Percentiles rank a stretch among this genome's conserved stretches.
Evolutionary conservation across 1,140 invertebrate genomes (phyloP).

Genomic region (Caerostris darwini): DNA sequence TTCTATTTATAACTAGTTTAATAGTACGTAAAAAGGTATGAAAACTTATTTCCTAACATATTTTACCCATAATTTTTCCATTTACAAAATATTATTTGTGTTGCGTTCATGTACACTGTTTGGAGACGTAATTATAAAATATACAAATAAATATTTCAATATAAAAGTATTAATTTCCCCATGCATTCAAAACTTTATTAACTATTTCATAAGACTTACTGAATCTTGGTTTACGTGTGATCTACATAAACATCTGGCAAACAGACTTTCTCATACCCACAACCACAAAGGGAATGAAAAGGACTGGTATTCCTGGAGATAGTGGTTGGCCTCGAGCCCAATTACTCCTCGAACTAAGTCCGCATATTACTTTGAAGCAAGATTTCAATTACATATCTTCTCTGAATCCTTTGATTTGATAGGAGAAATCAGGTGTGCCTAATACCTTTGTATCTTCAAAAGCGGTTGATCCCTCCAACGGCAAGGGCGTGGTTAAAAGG

Average conservation of each 20-base stretch:
- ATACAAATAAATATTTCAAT: no score
- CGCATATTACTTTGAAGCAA: constrained; percentile 38
- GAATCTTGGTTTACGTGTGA: background rate
- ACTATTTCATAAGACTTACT: background rate
- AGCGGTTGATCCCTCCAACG: constrained; percentile 41
- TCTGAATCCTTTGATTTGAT: constrained; percentile 49
- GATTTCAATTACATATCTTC: constrained; percentile 60
- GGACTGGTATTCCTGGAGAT: background rate
- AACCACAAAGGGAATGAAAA: background rate
- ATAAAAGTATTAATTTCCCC: no score
- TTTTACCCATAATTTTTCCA: no score
- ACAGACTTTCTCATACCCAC: background rate
- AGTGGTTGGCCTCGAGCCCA: background rate
- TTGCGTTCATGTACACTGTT: no score
- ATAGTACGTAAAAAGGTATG: no score
- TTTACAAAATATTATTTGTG: no score
- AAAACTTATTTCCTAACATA: no score
- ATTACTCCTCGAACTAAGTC: background rate
- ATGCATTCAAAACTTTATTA: no score
- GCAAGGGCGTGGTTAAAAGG: constrained; percentile 55
- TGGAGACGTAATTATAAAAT: no score
- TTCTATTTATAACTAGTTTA: no score
- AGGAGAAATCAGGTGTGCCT: constrained; percentile 17
- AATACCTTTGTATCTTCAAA: constrained; percentile 63
- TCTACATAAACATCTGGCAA: background rate